Evolutionary conservation across 2,113 vertebrate genomes (phyloP), one percentile per base, ranked within the genome.

Genomic region (Mobula birostris): DNA sequence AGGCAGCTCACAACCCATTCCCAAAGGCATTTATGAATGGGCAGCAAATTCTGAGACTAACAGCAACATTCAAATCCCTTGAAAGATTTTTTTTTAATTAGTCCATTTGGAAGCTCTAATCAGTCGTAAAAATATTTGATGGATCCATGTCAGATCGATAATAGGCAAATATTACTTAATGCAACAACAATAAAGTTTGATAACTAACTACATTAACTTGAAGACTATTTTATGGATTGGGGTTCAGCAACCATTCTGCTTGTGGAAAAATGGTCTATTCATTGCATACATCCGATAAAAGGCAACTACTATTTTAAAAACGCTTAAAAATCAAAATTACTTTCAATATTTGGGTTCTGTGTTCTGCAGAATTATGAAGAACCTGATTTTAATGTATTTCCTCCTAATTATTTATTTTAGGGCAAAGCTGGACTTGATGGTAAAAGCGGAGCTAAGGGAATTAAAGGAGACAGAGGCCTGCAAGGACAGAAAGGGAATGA

Each of bases 351-450:
- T 3, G 1, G 0, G 8, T 0, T 0, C 82, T 61, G 7, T 88
- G 58, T 63, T 85, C 48, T 85, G 48, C 21, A n/a, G 56, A 63
- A 63, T 63, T 88, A 63, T 61, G 58, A 63, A 63, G 58, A 29
- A 88, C 14, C 90, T 11, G 8, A 92, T 92, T 70, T 56, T 80
- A 6, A 14, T 11, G 36, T 48, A 7, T 17, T 0, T 94, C 48
- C 68, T 40, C 94, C 5, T 32, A 7, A 72, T 93, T 70, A 8
- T 85, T 79, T 91, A 80, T 94, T 95, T 29, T 94, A 99, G 98
- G 98, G 98, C n/a, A 96, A 80, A 0, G 96, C 97, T 1, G 98
- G 98, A 56, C 94, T 96, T 0, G 77, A 98, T 66, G 98, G 98
- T 90, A 95, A 96, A 94, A 96, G 98, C 0, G 98, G 98, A 63